Base-by-base conservation (phyloP, 1,140 invertebrate genomes). In the Tribolium castaneum region DNA sequence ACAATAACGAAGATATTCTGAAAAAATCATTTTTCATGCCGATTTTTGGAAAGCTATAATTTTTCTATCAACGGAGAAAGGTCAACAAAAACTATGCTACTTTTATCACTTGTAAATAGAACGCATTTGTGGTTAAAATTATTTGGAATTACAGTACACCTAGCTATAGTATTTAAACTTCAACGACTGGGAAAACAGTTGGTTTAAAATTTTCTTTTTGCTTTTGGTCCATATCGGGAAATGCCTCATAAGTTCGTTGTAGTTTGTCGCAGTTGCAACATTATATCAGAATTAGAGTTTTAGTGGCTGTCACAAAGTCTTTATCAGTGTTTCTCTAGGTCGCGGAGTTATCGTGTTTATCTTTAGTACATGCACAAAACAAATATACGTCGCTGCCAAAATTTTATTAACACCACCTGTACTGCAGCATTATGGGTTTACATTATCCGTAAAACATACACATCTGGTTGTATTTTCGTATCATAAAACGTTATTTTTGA, bases 401-500 rank as follows among this genome's bases (percentile, higher is more conserved):
- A 73, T 73, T 73, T 35, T 73, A 73, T 73, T 12, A 34, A 30
- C 25, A 50, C 71, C 71, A 73, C 71, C 71, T 73, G 71, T 73
- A 73, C 10, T 66, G 49, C 50, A 54, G 19, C 12, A 19, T 19
- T 19, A 52, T 12, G 9, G n/a, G 71, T 73, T 73, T 73, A 73
- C 25, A 56, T 56, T 51, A 34, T 30, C 71, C n/a, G n/a, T 19
- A 12, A 39, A 54, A 73, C 10, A 73, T 35, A 30, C 25, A 73
- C 71, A 73, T 73, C 71, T 73, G 71, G 70, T 2, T 52, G 51
- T 73, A 73, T 73, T 73, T 73, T 56, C 52, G 71, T 73, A 54
- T 35, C 30, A 73, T 73, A 73, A 73, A 73, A 73, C 14, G 71
- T 22, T 73, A 73, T 73, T 73, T 73, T 52, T 54, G 25, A 52